Conservation (phyloP, 2,888 invertebrate genomes). For the Steinernema carpocapsae region DNA sequence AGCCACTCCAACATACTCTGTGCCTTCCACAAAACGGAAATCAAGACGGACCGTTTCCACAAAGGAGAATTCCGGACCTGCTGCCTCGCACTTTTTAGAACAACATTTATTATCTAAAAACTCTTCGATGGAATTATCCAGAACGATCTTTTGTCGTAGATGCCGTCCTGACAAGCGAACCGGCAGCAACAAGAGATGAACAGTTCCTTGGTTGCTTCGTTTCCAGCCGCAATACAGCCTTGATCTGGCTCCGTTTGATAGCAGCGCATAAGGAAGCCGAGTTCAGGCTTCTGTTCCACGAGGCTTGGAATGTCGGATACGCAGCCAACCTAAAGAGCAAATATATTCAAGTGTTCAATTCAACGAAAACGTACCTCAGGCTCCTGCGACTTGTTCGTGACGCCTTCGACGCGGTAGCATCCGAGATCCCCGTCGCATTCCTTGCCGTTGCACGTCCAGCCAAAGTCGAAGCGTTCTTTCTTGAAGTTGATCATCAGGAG, state of each 20-base stretch:
- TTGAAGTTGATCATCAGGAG: neutral
- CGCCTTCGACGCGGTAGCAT: neutral
- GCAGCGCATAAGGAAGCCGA: constrained; percentile 11
- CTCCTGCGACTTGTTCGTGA: neutral
- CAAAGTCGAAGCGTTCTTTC: neutral
- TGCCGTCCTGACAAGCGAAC: constrained; percentile 3
- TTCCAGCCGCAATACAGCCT: neutral
- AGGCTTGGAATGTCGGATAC: neutral
- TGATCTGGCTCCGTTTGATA: neutral
- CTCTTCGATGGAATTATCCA: too few species aligned
- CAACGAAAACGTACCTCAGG: neutral
- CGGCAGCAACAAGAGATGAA: constrained; percentile 10
- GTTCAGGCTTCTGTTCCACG: neutral
- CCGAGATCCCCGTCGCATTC: neutral
- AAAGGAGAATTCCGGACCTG: too few species aligned
- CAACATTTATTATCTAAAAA: too few species aligned
- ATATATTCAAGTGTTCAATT: neutral
- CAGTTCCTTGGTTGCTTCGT: neutral
- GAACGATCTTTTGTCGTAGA: neutral
- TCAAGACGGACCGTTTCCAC: too few species aligned
- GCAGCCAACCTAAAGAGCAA: neutral
- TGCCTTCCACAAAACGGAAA: too few species aligned
- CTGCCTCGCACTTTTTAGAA: too few species aligned
- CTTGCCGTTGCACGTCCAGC: constrained; percentile 1
- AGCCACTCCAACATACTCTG: too few species aligned